These are phyloP conservation scores for Mythimna lalbum DNA, from an alignment of 2,888 invertebrate genomes.

Conservation along the genomic window DNA sequence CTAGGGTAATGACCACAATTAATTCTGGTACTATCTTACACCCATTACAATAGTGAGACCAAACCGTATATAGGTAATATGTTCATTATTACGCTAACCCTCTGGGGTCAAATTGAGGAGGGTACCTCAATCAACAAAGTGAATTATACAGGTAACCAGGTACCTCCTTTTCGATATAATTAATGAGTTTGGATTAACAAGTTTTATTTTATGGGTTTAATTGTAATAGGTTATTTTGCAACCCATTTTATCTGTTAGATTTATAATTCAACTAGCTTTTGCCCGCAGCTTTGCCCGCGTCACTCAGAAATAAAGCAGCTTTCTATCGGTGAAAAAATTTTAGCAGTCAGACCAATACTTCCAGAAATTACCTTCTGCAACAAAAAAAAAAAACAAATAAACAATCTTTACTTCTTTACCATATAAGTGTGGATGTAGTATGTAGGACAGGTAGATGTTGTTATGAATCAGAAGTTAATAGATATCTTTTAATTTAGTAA, in stretches of 20 bases:
- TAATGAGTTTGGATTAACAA: not conserved
- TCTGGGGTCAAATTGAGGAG: not conserved
- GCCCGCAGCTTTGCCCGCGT: no score
- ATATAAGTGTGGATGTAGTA: no score
- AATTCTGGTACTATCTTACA: conserved; percentile 22
- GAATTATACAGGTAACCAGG: not conserved
- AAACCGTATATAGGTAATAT: not conserved
- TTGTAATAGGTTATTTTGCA: no score
- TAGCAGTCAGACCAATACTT: no score
- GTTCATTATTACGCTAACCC: not conserved
- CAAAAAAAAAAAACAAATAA: no score
- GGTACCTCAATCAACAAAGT: no score
- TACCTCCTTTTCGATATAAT: conserved; percentile 9
- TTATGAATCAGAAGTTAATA: not conserved
- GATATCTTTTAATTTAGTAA: not conserved
- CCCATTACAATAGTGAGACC: not conserved
- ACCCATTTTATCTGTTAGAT: not conserved
- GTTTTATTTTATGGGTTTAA: not conserved
- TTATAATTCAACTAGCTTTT: no score
- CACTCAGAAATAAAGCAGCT: no score
- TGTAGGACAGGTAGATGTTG: no score
- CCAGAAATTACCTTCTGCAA: no score
- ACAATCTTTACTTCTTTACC: no score
- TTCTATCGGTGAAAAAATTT: no score
- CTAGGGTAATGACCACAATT: not conserved